A percentile compares a stretch with the other conserved stretches of the same genome.
phyloP scores from a whole-genome alignment of 2,797 vertebrate species.

The Lagodon rhomboides region DNA sequence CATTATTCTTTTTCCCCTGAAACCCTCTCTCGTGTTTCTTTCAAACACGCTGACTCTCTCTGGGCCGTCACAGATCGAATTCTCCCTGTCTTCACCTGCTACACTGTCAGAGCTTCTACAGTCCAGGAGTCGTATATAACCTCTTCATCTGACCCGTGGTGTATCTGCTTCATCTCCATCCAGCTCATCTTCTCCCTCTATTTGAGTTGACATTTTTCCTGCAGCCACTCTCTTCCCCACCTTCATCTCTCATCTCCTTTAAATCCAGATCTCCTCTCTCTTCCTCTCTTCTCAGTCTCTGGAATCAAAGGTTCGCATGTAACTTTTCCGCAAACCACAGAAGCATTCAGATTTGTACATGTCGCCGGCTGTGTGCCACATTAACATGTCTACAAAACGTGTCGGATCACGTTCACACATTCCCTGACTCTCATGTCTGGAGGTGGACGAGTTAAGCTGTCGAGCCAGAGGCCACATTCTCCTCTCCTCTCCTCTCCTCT shows the following conservation, averaged over 20 bases:
- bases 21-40: constrained; percentile 47
- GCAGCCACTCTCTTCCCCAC: constrained; percentile 12
- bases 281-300: constrained; percentile 21
- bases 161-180: constrained; percentile 32
- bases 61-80: constrained; percentile 37
- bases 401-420: too few relatives aligned
- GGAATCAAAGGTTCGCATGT: too few relatives aligned
- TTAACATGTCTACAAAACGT: too few relatives aligned
- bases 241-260: constrained; percentile 34
- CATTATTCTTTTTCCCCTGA: constrained; percentile 49
- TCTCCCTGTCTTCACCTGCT: constrained; percentile 19
- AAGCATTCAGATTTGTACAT: too few relatives aligned
- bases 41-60: constrained; percentile 28
- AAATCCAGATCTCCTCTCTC: constrained; percentile 1
- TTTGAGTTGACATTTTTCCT: constrained; percentile 30
- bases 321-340: too few relatives aligned
- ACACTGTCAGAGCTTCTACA: constrained; percentile 16
- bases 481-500: too few relatives aligned
- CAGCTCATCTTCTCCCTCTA: constrained; percentile 28
- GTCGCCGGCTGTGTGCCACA: too few relatives aligned
- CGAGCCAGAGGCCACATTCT: too few relatives aligned
- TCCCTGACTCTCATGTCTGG: too few relatives aligned
- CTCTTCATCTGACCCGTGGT: constrained; percentile 39
- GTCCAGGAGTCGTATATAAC: constrained; percentile 28
- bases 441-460: too few relatives aligned